These are phyloP conservation scores for Chaetodon trifasciatus DNA, from an alignment of 2,797 vertebrate genomes.

Conservation along the genomic window DNA sequence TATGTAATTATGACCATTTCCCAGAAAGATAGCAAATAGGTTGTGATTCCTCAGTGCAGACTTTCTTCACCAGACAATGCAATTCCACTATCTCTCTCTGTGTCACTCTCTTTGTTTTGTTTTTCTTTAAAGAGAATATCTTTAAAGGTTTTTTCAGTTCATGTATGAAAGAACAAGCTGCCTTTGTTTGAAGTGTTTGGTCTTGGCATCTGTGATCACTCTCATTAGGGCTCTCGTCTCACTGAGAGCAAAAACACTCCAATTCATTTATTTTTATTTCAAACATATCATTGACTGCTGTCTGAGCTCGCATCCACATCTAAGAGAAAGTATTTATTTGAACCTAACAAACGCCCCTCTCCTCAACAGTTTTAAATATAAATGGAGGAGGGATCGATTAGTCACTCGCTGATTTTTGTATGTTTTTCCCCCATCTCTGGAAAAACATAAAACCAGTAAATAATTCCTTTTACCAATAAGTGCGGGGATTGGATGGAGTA, in stretches of 20 bases:
- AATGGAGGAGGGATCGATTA: constrained; percentile 76
- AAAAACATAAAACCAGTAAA: constrained; percentile 71
- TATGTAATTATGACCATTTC: constrained; percentile 58
- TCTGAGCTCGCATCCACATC: constrained; percentile 76
- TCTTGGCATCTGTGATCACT: constrained; percentile 80
- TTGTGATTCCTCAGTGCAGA: constrained; percentile 34
- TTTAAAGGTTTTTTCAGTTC: constrained; percentile 67
- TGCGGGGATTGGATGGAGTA: constrained; percentile 63
- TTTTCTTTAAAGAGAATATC: constrained; percentile 73
- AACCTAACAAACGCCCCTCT: constrained; percentile 64
- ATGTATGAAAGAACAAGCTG: constrained; percentile 75
- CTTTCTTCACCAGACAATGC: constrained; percentile 47
- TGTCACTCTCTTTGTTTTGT: constrained; percentile 61
- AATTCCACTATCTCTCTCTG: constrained; percentile 46
- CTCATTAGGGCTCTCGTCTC: constrained; percentile 76
- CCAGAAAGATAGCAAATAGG: constrained; percentile 49
- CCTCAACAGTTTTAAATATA: constrained; percentile 77
- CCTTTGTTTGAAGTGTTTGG: constrained; percentile 81
- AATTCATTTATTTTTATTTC: constrained; percentile 81
- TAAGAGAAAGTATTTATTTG: constrained; percentile 76
- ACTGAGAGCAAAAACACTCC: constrained; percentile 67
- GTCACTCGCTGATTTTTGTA: constrained; percentile 61
- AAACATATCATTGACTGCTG: constrained; percentile 80
- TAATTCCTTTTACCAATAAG: constrained; percentile 74
- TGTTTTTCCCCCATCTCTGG: constrained; percentile 53